Evolutionary conservation across 2,888 invertebrate species (phyloP).

Genomic region (Clanis bilineata): DNA sequence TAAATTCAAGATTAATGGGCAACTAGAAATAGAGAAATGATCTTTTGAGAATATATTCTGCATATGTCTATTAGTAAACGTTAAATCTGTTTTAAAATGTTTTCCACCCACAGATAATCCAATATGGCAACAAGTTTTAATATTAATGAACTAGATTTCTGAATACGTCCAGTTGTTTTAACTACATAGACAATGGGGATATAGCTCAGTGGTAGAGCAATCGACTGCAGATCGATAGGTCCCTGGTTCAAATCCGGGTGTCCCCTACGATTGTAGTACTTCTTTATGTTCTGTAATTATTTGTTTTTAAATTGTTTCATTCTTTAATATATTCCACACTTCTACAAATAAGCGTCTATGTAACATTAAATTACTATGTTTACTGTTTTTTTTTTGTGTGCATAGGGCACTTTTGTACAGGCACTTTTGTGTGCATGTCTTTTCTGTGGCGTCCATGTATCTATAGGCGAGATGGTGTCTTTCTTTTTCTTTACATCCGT

Average conservation of each 20-base stretch:
- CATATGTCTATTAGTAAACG: background rate
- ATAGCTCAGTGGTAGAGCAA: conserved; percentile 79
- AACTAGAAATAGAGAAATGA: too few relatives aligned
- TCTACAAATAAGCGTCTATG: too few relatives aligned
- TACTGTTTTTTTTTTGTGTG: too few relatives aligned
- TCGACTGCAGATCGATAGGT: conserved; percentile 81
- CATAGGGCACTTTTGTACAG: too few relatives aligned
- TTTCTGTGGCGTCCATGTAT: too few relatives aligned
- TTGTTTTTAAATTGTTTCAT: too few relatives aligned
- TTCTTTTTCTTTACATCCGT: too few relatives aligned
- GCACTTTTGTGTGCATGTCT: too few relatives aligned
- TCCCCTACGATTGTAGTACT: conserved; percentile 47
- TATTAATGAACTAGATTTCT: background rate
- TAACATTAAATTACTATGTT: too few relatives aligned
- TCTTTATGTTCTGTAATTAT: background rate
- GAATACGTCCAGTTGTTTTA: background rate
- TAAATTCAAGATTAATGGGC: too few relatives aligned
- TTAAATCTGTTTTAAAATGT: background rate
- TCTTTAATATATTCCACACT: too few relatives aligned
- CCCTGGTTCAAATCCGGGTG: conserved; percentile 79
- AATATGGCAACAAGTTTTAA: background rate
- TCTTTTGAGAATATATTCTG: background rate
- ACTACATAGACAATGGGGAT: conserved; percentile 45
- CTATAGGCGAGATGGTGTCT: too few relatives aligned
- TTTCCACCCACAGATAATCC: background rate